Evolutionary conservation across 2,888 invertebrate genomes (phyloP), one percentile per base, ranked within the genome.

Genomic region (Ganaspis brasiliensis): DNA sequence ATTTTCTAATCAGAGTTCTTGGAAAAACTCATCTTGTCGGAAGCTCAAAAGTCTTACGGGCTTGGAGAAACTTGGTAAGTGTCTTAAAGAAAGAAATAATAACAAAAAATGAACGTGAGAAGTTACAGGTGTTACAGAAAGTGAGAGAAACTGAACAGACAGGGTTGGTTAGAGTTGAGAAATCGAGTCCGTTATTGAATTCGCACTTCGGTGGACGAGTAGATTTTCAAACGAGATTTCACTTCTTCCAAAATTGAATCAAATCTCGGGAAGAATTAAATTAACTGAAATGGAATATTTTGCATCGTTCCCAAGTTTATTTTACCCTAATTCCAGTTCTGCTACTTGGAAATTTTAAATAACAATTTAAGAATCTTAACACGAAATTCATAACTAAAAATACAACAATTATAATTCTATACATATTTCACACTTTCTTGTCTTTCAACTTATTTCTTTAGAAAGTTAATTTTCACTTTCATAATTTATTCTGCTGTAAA

Each of bases 161-260:
- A 37, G 45, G 56, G 59, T 70, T 76, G 61, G 45, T 61, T n/a
- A 14, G 14, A 14, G 61, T 63, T 71, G 59, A 57, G 21, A 76
- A 74, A 74, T 72, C 63, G 63, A 74, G 57, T 79, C 55, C 59
- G 70, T 76, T 73, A 74, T 77, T 75, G 79, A 77, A 73, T 79
- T 78, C 74, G 63, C 72, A 49, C 73, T 72, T 71, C 63, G 71
- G 63, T 74, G 67, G 63, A 74, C 79, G 79, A 79, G 79, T 75
- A 78, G 73, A 73, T 73, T 80, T 75, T 76, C 73, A 75, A 76
- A 74, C 78, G 35, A 76, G 72, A 70, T 73, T 74, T 76, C 73
- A 40, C 61, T 72, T 71, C 75, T 35, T 56, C 56, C 59, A 49
- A 76, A 76, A 80, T 61, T 78, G 75, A 71, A 61, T 72, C 19